Evolutionary conservation across 30 jellyfish, hydroid and myxozoan species (phyloP), one percentile per base, ranked within the genome.

Genomic region (Turritopsis rubra): DNA sequence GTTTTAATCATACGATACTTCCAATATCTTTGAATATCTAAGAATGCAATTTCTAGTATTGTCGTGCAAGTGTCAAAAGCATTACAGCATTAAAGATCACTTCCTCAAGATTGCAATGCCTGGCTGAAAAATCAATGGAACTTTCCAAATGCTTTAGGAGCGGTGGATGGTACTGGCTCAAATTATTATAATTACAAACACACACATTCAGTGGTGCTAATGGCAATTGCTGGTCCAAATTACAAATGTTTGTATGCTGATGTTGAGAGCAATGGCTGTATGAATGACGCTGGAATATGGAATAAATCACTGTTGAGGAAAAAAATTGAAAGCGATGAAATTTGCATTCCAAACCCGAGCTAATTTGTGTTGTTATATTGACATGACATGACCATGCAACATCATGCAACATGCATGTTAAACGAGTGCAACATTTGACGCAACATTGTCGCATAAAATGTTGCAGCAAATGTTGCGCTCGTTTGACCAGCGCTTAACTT

Each of bases 1-100:
- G 73, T 60, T 60, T 23, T 60, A 60, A 60, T 23, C 73, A 60
- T 60, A 60, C 73, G 73, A 23, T 60, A 60, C 73, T 60, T 60
- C 73, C 73, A 60, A 23, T 60, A n/a, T n/a, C n/a, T 60, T 60
- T 23, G 73, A 60, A 60, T 60, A 60, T 60, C 22, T 60, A 60
- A 0, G 0, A 60, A 60, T 60, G 0, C 73, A 23, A 60, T 0
- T 60, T 60, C 73, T 60, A 60, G 73, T 0, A 60, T 60, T 60
- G 73, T 60, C 73, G 73, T 60, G 73, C 73, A 60, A 60, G 73
- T 60, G 21, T 60, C 73, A 60, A 60, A 60, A 60, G 73, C 73
- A 60, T 60, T 60, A 60, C 19, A 23, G 21, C 19, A 60, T 23
- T 60, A 18, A 18, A 60, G 19, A 60, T 0, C 73, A 0, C 19